Evolutionary conservation across 2,888 invertebrate genomes (phyloP).

Genomic region (Argyresthia goedartella): DNA sequence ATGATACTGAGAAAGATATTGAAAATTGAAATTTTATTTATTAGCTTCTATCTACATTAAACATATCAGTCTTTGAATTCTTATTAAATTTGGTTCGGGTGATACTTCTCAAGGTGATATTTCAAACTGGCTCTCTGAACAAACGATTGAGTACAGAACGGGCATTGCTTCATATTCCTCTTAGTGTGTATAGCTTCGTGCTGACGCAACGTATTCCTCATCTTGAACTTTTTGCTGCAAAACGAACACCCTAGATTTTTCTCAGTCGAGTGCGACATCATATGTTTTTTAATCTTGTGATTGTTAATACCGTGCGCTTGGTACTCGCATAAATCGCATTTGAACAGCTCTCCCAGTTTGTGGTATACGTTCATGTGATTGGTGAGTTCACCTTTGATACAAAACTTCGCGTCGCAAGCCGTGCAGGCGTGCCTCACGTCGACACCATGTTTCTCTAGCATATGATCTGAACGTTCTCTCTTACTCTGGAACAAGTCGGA

Average conservation of each 20-base stretch:
- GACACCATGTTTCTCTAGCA: constrained; percentile 34
- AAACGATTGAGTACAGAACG: constrained; percentile 28
- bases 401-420: constrained; percentile 45
- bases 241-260: neutral
- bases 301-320: constrained; percentile 1
- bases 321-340: constrained; percentile 26
- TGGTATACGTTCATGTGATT: constrained; percentile 13
- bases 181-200: constrained; percentile 1
- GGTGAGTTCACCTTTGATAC: constrained; percentile 35
- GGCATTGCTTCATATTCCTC: constrained; percentile 17
- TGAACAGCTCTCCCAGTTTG: constrained; percentile 18
- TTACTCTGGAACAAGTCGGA: too few relatives aligned
- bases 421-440: constrained; percentile 46
- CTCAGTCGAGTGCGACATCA: neutral
- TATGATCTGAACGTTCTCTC: constrained; percentile 20
- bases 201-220: neutral
- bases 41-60: too few relatives aligned
- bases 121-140: constrained; percentile 29
- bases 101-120: constrained; percentile 25
- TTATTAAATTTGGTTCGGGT: constrained; percentile 14
- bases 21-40: too few relatives aligned
- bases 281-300: constrained; percentile 7
- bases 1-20: too few relatives aligned
- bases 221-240: neutral
- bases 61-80: neutral